phyloP scores from a whole-genome alignment of 1,140 invertebrate species.

The Cryptotermes secundus region DNA sequence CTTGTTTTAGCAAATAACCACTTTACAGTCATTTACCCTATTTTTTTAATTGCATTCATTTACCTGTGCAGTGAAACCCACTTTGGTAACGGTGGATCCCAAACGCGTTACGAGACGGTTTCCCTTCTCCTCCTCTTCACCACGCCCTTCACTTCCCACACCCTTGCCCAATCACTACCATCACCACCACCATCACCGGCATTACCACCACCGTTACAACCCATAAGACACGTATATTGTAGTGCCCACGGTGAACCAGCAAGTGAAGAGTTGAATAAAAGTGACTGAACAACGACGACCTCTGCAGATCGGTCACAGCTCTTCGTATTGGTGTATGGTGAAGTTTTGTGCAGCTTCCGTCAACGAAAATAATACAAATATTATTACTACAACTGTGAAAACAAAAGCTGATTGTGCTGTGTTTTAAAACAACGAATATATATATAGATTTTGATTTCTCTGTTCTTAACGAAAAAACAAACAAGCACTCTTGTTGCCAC shows the following conservation, averaged over 20 bases:
- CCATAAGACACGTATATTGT: background rate
- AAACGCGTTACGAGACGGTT: background rate
- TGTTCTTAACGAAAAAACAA: no score
- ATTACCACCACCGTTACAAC: background rate
- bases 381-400: no score
- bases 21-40: background rate
- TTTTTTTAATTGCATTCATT: background rate
- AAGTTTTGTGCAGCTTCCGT: no score
- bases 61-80: background rate
- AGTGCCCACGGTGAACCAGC: background rate
- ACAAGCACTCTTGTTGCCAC: no score
- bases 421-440: no score
- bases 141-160: background rate
- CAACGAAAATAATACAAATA: no score
- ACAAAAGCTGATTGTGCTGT: no score
- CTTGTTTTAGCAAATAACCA: background rate
- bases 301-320: no score
- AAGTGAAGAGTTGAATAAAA: background rate
- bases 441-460: no score
- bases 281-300: background rate
- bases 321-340: no score
- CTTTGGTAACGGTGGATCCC: background rate
- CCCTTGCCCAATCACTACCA: background rate
- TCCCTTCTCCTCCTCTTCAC: background rate
- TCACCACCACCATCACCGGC: background rate